Conservation (phyloP, 2,888 invertebrate genomes). For the Mycalesis mineus region DNA sequence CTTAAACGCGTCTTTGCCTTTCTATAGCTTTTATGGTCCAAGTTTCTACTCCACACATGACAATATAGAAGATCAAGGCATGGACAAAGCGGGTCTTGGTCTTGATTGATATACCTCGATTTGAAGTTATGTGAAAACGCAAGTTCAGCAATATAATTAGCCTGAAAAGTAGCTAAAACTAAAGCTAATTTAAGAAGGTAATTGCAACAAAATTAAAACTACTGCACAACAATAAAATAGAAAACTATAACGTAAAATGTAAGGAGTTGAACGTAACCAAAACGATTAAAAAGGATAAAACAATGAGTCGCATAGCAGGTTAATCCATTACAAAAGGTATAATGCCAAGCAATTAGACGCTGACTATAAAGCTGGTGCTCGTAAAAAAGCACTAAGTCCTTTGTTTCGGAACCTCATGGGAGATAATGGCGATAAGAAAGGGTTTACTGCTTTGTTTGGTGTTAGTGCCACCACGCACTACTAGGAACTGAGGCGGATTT, state of each 20-base stretch:
- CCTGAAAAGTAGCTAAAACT: too few species aligned
- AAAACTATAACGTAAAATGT: not conserved
- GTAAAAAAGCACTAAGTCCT: constrained; percentile 44
- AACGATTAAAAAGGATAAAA: constrained; percentile 3
- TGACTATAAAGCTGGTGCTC: constrained; percentile 37
- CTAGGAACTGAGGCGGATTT: not conserved
- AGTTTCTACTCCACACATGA: too few species aligned
- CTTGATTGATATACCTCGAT: too few species aligned
- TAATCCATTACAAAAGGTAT: constrained; percentile 24
- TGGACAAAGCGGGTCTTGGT: too few species aligned
- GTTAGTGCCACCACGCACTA: not conserved
- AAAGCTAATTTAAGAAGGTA: too few species aligned
- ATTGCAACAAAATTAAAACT: too few species aligned
- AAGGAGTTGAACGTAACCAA: not conserved
- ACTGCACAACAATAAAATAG: not conserved
- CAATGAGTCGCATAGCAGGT: constrained; percentile 11
- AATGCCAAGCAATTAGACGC: constrained; percentile 37
- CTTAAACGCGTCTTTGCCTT: too few species aligned
- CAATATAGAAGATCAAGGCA: too few species aligned
- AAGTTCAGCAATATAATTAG: too few species aligned
- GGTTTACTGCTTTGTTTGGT: constrained; percentile 33
- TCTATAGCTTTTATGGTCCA: too few species aligned
- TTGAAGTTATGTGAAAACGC: too few species aligned
- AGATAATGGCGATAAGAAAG: constrained; percentile 43
- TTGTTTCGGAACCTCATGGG: constrained; percentile 43